A percentile compares a stretch with the other conserved stretches of the same genome.
phyloP scores from a whole-genome alignment of 2,797 vertebrate species.

The Sternarchorhynchus goeldii region DNA sequence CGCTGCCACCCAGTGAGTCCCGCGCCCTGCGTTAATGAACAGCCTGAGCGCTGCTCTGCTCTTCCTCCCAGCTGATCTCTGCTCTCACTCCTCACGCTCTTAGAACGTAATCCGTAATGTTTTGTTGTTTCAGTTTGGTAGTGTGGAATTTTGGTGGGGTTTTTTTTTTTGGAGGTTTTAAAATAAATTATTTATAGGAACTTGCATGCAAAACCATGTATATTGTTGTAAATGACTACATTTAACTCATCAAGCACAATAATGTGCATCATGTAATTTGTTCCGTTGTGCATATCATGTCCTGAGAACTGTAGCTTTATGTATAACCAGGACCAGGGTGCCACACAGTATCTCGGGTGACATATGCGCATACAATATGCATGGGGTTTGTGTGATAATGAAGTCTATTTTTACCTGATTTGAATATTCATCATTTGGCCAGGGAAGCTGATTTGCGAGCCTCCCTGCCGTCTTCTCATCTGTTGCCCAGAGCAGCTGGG shows the following conservation, averaged over 20 bases:
- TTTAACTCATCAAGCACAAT: too few species aligned
- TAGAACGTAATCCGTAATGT: constrained; percentile 10
- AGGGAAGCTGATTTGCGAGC: constrained; percentile 27
- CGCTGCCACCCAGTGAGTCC: constrained; percentile 84
- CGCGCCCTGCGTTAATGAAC: constrained; percentile 8
- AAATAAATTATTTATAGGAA: too few species aligned
- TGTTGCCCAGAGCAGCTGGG: constrained; percentile 40
- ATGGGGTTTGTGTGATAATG: constrained; percentile 46
- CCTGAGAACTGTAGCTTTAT: not conserved
- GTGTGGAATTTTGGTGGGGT: too few species aligned
- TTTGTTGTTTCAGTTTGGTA: too few species aligned
- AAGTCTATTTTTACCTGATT: constrained; percentile 55
- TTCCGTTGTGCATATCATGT: not conserved
- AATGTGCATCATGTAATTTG: not conserved
- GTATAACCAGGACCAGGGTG: constrained; percentile 20
- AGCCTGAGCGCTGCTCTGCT: not conserved
- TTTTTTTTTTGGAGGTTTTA: too few species aligned
- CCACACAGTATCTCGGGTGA: constrained; percentile 2
- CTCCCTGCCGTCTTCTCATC: constrained; percentile 41
- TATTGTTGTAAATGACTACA: too few species aligned
- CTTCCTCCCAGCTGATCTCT: constrained; percentile 4
- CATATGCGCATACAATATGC: constrained; percentile 32
- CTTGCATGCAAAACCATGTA: too few species aligned
- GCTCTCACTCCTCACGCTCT: not conserved
- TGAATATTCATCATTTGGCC: constrained; percentile 47